These are phyloP conservation scores for Meiosimyza decipiens DNA, from an alignment of 2,888 invertebrate genomes.

Conservation along the genomic window DNA sequence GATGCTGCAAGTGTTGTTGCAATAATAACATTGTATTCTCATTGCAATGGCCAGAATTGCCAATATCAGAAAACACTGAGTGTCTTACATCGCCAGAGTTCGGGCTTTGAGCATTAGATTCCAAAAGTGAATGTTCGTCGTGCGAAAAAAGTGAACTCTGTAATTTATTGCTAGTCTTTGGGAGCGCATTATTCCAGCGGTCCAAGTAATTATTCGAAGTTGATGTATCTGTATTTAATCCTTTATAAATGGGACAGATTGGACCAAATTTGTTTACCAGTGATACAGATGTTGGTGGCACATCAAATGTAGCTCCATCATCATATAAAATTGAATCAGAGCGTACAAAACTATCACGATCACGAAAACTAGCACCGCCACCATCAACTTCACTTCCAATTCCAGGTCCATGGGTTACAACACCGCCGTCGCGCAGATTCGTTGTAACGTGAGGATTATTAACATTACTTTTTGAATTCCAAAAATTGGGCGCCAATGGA, in stretches of 20 bases:
- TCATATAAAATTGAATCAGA: constrained; percentile 72
- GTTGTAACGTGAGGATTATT: constrained; percentile 21
- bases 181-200: constrained; percentile 51
- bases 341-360: constrained; percentile 64
- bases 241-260: constrained; percentile 70
- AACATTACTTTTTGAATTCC: constrained; percentile 38
- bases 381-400: constrained; percentile 8
- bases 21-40: not conserved
- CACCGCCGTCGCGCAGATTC: constrained; percentile 25
- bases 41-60: constrained; percentile 15
- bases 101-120: constrained; percentile 35
- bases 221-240: constrained; percentile 39
- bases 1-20: not conserved
- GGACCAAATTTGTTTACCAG: constrained; percentile 75
- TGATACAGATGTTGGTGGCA: constrained; percentile 65
- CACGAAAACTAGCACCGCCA: constrained; percentile 42
- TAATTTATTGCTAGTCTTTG: constrained; percentile 40
- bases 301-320: constrained; percentile 74
- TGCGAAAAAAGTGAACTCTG: constrained; percentile 22
- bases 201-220: constrained; percentile 46
- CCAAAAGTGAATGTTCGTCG: constrained; percentile 37
- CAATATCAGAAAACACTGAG: constrained; percentile 44
- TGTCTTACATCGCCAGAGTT: constrained; percentile 41
- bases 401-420: constrained; percentile 5
- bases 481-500: constrained; percentile 40